Evolutionary conservation across 92 coral and sea anemone genomes (phyloP).

Genomic region (Epizoanthus rinbou): DNA sequence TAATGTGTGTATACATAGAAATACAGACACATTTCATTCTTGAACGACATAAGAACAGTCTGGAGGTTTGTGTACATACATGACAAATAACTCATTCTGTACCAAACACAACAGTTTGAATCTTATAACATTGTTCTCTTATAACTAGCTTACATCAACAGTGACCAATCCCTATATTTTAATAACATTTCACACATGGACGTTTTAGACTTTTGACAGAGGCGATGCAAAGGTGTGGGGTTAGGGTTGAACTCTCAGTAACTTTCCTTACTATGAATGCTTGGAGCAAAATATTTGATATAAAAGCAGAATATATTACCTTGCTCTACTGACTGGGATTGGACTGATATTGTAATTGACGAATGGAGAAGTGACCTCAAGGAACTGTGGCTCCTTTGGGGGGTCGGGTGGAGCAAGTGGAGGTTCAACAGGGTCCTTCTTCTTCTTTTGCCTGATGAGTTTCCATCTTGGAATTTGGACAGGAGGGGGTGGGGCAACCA

Average conservation of each 20-base stretch:
- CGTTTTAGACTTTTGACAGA: too few relatives aligned
- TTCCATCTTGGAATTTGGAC: slow-evolving; percentile 96
- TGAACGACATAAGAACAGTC: not conserved
- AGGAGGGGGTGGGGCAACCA: slow-evolving; percentile 98
- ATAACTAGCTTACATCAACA: too few relatives aligned
- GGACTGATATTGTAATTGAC: slow-evolving; percentile 94
- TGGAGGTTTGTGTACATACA: not conserved
- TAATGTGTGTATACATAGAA: too few relatives aligned
- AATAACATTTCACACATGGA: too few relatives aligned
- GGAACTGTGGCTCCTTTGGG: slow-evolving; percentile 96
- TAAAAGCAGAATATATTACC: slow-evolving; percentile 44
- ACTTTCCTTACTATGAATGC: too few relatives aligned
- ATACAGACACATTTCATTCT: not conserved
- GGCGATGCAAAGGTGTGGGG: too few relatives aligned
- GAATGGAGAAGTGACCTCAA: slow-evolving; percentile 92
- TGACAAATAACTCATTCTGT: not conserved
- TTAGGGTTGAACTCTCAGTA: too few relatives aligned
- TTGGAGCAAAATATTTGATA: not conserved
- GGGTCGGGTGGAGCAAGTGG: slow-evolving; percentile 91
- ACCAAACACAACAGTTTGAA: not conserved
- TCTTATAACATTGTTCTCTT: not conserved
- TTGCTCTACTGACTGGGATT: slow-evolving; percentile 96
- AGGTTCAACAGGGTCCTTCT: slow-evolving; percentile 85
- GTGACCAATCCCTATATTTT: too few relatives aligned
- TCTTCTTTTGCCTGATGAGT: slow-evolving; percentile 96